Evolutionary conservation across 2,113 vertebrate genomes (phyloP).

Genomic region (Mus musculus): GRCm39 chr12:83911001-83911500

Average conservation of each 20-base stretch:
- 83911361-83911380: not conserved
- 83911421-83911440: not conserved
- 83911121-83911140: not conserved
- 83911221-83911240: slow-evolving; percentile 23
- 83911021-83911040: too few relatives aligned
- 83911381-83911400: not conserved
- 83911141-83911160: not conserved
- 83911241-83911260: slow-evolving; percentile 27
- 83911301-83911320: not conserved
- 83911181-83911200: not conserved
- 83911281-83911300: not conserved
- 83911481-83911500: not conserved
- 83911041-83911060: too few relatives aligned
- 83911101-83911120: not conserved
- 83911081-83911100: too few relatives aligned
- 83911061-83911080: too few relatives aligned
- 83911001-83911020: too few relatives aligned
- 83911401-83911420: too few relatives aligned
- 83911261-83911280: not conserved
- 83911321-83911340: not conserved
- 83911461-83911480: not conserved
- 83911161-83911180: not conserved
- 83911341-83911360: not conserved
- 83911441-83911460: not conserved
- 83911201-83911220: not conserved